Percentiles rank a stretch among this genome's conserved stretches.
Evolutionary conservation across 2,113 vertebrate genomes (phyloP).

Genomic region (Todiramphus chloris): DNA sequence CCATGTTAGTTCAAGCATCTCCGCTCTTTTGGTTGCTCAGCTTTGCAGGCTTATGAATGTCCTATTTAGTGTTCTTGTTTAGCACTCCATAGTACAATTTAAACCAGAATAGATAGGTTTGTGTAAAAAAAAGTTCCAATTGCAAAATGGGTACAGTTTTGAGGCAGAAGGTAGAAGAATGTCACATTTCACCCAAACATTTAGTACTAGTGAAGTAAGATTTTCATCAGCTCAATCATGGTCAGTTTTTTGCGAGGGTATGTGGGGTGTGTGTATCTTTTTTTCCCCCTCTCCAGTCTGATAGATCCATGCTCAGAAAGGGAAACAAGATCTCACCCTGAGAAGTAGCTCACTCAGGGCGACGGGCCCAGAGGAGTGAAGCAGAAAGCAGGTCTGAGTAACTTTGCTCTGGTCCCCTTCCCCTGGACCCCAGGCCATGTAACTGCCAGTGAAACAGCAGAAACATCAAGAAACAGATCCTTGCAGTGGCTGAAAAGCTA

Average conservation of each 20-base stretch:
- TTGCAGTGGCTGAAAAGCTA: background rate
- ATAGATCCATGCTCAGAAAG: background rate
- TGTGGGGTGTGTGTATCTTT: background rate
- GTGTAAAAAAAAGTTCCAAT: background rate
- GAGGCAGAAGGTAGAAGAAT: background rate
- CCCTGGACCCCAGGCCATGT: accelerated
- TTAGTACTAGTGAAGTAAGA: background rate
- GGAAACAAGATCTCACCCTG: background rate
- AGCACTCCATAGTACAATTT: background rate
- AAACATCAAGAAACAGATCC: background rate
- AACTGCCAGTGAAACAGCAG: background rate
- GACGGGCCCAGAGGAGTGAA: background rate
- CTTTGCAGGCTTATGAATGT: background rate
- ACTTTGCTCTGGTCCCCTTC: background rate
- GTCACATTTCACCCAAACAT: background rate
- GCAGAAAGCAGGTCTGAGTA: background rate
- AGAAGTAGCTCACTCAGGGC: background rate
- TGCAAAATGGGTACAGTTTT: background rate
- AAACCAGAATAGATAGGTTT: background rate
- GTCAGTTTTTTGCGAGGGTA: background rate
- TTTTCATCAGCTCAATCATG: background rate
- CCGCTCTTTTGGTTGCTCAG: background rate
- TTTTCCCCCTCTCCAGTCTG: accelerated
- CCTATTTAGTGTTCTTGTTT: background rate
- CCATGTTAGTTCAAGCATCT: background rate